Base-by-base conservation (phyloP, 2,113 vertebrate species). In the Tylochromis polylepis region DNA sequence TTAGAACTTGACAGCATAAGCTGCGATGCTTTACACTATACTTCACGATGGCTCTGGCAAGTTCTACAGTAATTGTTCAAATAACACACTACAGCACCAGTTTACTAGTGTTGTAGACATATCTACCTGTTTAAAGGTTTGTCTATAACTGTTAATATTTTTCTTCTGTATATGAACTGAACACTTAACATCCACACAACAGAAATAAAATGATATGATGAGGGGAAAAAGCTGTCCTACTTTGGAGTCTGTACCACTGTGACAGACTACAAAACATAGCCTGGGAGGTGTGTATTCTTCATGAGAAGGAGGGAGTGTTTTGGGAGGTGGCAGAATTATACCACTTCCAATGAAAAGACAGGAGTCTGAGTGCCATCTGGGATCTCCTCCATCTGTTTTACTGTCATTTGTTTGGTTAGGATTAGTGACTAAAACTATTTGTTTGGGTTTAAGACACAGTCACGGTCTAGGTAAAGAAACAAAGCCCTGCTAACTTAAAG, bases 261-360 rank as follows among this genome's bases (percentile, higher is more conserved):
- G 65, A 24, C 38, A 27, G 38, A 24, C 22, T 72, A 72, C 14
- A 27, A 27, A 70, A 27, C 22, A 72, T 46, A 72, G 1, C 38
- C 38, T 46, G 41, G 3, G 41, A 18, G 20, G 22, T 67, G 60
- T 67, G 34, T 14, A 67, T 67, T 49, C 41, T 75, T 75, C 0
- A 0, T 29, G 0, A 75, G 41, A 18, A 18, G 24, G 0, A 29
- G 41, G 41, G 22, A 49, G 41, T 29, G 65, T 24, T 67, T 67
- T 43, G 38, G n/a, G 7, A 43, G n/a, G 38, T 49, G 67, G 41
- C 22, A 18, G 22, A 29, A 0, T 67, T 67, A 24, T 41, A 46
- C 22, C 24, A 41, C 41, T 27, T 72, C 22, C 15, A 27, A 43
- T 4, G 15, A 75, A 75, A 75, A 18, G 9, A 49, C 41, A 27